Conservation (phyloP, 2,113 vertebrate genomes). For the Triplophysa rosa region DNA sequence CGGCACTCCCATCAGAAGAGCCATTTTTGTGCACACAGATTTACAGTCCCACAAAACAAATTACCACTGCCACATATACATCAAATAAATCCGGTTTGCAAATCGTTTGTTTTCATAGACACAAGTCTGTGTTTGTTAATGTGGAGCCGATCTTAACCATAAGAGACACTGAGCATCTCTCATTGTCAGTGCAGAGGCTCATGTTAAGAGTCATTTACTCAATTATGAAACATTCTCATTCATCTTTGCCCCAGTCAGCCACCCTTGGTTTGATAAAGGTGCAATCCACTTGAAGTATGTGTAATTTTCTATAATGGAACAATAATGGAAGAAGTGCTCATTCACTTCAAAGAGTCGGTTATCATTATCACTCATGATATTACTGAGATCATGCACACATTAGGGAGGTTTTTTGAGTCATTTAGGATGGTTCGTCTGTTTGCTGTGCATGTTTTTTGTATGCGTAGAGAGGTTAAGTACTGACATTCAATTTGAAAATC, state of each 20-base stretch:
- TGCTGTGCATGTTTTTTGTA: constrained; percentile 10
- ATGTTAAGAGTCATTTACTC: constrained; percentile 36
- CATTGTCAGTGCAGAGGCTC: constrained; percentile 15
- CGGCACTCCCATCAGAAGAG: background rate
- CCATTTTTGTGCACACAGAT: background rate
- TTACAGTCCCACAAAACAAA: background rate
- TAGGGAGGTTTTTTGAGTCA: constrained; percentile 9
- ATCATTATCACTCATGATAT: constrained; percentile 21
- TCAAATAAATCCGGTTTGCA: background rate
- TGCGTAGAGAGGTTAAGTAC: background rate
- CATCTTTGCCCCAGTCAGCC: constrained; percentile 32
- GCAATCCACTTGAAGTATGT: constrained; percentile 43
- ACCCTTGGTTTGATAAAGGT: constrained; percentile 23
- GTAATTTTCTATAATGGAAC: constrained; percentile 43
- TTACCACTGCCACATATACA: background rate
- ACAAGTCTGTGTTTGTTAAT: constrained; percentile 13
- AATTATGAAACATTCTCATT: constrained; percentile 42
- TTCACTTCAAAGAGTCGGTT: constrained; percentile 23
- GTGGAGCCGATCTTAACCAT: background rate
- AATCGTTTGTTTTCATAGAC: background rate
- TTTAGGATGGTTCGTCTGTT: background rate
- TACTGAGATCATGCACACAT: constrained; percentile 21
- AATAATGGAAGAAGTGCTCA: constrained; percentile 41
- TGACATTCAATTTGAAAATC: too few relatives aligned
- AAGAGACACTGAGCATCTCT: constrained; percentile 9